Base-by-base conservation (phyloP, 2,888 invertebrate species). In the Lamellibrachia satsuma region DNA sequence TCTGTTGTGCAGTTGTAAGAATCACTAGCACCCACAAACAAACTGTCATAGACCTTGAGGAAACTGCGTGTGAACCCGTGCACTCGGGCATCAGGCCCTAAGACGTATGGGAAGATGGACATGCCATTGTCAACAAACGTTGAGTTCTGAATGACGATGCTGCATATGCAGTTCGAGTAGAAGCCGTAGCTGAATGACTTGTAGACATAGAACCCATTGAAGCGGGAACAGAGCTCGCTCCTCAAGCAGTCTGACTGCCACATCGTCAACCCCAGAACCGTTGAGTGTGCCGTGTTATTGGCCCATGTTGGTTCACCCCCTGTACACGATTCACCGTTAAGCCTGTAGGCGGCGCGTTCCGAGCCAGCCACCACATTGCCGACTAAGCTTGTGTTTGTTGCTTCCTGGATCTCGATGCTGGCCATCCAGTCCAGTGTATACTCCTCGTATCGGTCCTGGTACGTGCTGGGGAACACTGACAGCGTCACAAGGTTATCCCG, bases 291-390 rank as follows among this genome's bases (percentile, higher is more conserved):
- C 57, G 57, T 57, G 8, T 57, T 57, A 57, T 57, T 57, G 15
- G 7, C 57, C 57, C 8, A 11, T 7, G 57, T 57, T 15, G 15
- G 11, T 11, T 7, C 15, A 15, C 57, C 57, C 11, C 8, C 57
- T 2, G 57, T 57, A 57, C 57, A 57, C 7, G 57, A 15, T 8
- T 57, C 57, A 57, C 57, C 57, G 27, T 92, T 91, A 7, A 92
- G 90, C 2, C 93, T 52, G 91, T 60, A 92, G 11, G 92, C 95
- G 3, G 94, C 92, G 7, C 96, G 91, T 91, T 96, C 95, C 7
- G 94, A 93, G 8, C 95, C 95, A 39, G 95, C 95, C 9, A 95
- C 95, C 3, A 94, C 93, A 93, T 96, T 96, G 60, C 94, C 94
- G 7, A 92, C 92, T 27, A 95, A 51, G 7, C 93, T 93, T 52